A percentile compares a stretch with the other conserved stretches of the same genome.
phyloP scores from a whole-genome alignment of 2,113 vertebrate genomes.

The Aix galericulata region DNA sequence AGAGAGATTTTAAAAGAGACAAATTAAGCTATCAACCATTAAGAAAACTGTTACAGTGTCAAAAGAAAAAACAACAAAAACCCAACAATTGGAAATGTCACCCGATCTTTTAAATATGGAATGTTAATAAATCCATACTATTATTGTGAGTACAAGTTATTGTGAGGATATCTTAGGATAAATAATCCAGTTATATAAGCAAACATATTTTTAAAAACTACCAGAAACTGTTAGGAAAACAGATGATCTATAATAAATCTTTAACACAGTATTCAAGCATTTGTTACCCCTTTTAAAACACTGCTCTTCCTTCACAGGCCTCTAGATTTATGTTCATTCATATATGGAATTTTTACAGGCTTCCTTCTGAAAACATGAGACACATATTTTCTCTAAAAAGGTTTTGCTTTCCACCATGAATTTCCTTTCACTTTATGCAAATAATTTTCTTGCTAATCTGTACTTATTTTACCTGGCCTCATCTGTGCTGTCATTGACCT shows the following conservation, averaged over 20 bases:
- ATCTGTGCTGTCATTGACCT: background rate
- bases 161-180: background rate
- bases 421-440: background rate
- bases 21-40: slow-evolving; percentile 36
- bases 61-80: background rate
- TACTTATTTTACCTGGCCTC: background rate
- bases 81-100: background rate
- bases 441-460: background rate
- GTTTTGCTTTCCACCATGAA: background rate
- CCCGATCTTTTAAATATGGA: background rate
- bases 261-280: background rate
- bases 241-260: background rate
- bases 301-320: background rate
- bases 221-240: background rate
- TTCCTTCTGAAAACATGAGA: background rate
- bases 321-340: background rate
- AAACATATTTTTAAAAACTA: background rate
- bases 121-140: background rate
- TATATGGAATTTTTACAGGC: background rate
- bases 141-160: background rate
- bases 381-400: background rate
- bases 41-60: background rate
- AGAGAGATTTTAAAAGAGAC: slow-evolving; percentile 21
- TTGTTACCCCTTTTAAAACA: background rate
- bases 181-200: background rate